Evolutionary conservation across 2,888 invertebrate species (phyloP).

Genomic region (Zaprionus bogoriensis): DNA sequence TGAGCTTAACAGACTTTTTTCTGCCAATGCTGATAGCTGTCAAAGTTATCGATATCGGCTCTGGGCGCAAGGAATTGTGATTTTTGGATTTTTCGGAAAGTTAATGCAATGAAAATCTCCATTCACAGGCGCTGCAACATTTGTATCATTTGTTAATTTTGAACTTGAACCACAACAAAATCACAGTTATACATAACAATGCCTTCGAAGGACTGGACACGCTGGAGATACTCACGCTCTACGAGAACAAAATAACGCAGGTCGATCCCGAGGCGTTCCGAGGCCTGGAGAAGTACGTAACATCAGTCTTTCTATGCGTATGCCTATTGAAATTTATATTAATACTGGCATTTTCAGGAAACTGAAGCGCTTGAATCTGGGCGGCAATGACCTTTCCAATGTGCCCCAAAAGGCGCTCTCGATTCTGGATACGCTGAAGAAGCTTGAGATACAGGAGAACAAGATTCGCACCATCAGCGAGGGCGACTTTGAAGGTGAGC

Average conservation of each 20-base stretch:
- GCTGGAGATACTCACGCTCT: conserved; percentile 92
- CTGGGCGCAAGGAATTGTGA: too few relatives aligned
- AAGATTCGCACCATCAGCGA: conserved; percentile 89
- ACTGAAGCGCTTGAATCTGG: conserved; percentile 92
- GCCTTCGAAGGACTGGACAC: conserved; percentile 95
- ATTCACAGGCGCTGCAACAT: conserved; percentile 87
- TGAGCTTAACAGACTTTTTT: not conserved
- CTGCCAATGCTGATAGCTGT: too few relatives aligned
- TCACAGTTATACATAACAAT: conserved; percentile 89
- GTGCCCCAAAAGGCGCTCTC: conserved; percentile 93
- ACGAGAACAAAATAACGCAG: conserved; percentile 91
- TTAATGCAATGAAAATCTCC: too few relatives aligned
- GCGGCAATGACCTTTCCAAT: conserved; percentile 90
- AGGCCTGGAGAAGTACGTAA: conserved; percentile 91
- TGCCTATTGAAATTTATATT: too few relatives aligned
- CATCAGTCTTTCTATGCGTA: not conserved
- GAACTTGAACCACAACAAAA: conserved; percentile 94
- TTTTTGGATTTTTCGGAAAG: too few relatives aligned
- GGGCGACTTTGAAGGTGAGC: conserved; percentile 92
- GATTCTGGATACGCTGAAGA: conserved; percentile 90
- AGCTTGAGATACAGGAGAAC: conserved; percentile 94
- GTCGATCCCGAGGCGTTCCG: conserved; percentile 93
- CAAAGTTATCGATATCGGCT: too few relatives aligned
- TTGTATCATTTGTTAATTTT: conserved; percentile 92
- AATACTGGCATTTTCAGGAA: conserved; percentile 84